phyloP scores from a whole-genome alignment of 2,113 vertebrate genomes.

The human (Homo sapiens) region GRCh38 chrX:35831501-35832000 shows the following conservation, averaged over 20 bases:
- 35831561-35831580: no score
- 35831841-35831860: neutral
- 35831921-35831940: neutral
- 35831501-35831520: no score
- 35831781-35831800: neutral
- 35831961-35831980: neutral
- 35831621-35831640: neutral
- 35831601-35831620: neutral
- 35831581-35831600: no score
- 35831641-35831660: neutral
- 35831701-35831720: neutral
- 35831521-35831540: no score
- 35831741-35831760: neutral
- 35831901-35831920: neutral
- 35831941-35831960: neutral
- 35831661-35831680: neutral
- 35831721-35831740: neutral
- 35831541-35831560: no score
- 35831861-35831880: neutral
- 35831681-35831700: neutral
- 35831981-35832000: neutral
- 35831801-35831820: neutral
- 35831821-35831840: neutral
- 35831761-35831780: neutral
- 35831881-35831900: neutral